Evolutionary conservation across 2,888 invertebrate species (phyloP), one percentile per base, ranked within the genome.

Genomic region (Chrysotoxum bicinctum): DNA sequence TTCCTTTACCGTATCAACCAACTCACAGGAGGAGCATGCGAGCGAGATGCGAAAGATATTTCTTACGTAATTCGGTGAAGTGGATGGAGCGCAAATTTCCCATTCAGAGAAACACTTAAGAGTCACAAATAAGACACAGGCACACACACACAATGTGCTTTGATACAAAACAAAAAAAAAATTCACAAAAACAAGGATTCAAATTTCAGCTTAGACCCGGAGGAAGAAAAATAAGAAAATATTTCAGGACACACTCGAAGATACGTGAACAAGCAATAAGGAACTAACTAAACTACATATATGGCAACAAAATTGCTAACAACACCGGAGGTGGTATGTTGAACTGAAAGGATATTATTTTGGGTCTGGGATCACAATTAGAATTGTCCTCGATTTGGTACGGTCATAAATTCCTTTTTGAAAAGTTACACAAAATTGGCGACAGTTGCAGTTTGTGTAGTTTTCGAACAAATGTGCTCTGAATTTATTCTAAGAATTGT

Each of bases 401-500:
- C 81, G 85, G 73, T 77, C 69, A 58, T 85, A 85, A 85, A 85
- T 73, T 62, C 54, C 14, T 21, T 48, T 78, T 72, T 43, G 23
- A 60, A 68, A 72, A 68, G 52, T 85, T 81, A 64, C 69, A 85
- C 76, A 56, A 81, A 85, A 85, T 81, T 85, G 81, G 81, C 85
- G 85, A 85, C 85, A 85, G 76, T 81, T 85, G 76, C 60, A 56
- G 30, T 23, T 16, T 40, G 7, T 12, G 10, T 37, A 21, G 40
- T 50, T 40, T 19, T 62, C 19, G 30, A 32, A 75, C 19, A 45
- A 43, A n/a, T 56, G 26, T 73, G 45, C 60, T 72, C 82, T 66
- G 60, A 43, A 77, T 73, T 68, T 73, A 60, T 82, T 82, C 73
- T 45, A 1, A 81, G 26, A 81, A 58, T 30, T 14, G 45, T 80